These are phyloP conservation scores for Mastigias papua DNA, from an alignment of 30 jellyfish, hydroid and myxozoan species.

Conservation along the genomic window DNA sequence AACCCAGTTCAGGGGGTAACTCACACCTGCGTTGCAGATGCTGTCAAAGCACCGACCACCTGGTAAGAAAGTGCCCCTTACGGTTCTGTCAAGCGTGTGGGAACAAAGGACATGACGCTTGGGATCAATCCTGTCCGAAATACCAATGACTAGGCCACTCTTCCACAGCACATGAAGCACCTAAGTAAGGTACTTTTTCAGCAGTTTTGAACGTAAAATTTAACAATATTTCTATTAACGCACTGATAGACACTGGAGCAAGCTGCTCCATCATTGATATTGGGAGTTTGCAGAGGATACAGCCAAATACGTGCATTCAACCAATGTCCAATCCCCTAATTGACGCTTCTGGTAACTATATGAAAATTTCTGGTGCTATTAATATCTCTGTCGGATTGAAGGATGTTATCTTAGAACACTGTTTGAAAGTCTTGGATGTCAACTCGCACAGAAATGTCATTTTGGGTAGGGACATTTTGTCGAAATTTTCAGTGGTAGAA, in stretches of 20 bases:
- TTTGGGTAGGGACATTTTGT: slow-evolving; percentile 53
- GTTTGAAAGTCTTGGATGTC: slow-evolving; percentile 20
- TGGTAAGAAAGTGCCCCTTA: slow-evolving; percentile 27
- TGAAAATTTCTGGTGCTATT: slow-evolving; percentile 52
- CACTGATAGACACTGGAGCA: slow-evolving; percentile 4
- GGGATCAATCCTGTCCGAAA: slow-evolving; percentile 1
- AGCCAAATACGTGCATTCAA: background rate
- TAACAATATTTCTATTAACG: background rate
- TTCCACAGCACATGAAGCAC: background rate
- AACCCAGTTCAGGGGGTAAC: background rate
- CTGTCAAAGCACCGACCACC: slow-evolving; percentile 55
- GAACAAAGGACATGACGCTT: slow-evolving; percentile 41
- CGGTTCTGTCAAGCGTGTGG: slow-evolving; percentile 62
- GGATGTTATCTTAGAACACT: slow-evolving; percentile 29
- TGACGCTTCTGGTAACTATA: slow-evolving; percentile 74
- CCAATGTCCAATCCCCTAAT: slow-evolving; percentile 16
- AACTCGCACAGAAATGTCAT: slow-evolving; percentile 1
- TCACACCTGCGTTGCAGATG: slow-evolving; percentile 10
- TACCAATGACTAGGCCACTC: background rate
- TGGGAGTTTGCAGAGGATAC: slow-evolving; percentile 22
- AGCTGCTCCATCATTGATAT: slow-evolving; percentile 46
- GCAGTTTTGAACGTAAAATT: background rate
- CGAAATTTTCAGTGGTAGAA: slow-evolving; percentile 30
- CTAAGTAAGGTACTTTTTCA: background rate
- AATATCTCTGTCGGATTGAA: slow-evolving; percentile 12